Conservation (phyloP, 2,113 vertebrate species). For the Sus scrofa region DNA sequence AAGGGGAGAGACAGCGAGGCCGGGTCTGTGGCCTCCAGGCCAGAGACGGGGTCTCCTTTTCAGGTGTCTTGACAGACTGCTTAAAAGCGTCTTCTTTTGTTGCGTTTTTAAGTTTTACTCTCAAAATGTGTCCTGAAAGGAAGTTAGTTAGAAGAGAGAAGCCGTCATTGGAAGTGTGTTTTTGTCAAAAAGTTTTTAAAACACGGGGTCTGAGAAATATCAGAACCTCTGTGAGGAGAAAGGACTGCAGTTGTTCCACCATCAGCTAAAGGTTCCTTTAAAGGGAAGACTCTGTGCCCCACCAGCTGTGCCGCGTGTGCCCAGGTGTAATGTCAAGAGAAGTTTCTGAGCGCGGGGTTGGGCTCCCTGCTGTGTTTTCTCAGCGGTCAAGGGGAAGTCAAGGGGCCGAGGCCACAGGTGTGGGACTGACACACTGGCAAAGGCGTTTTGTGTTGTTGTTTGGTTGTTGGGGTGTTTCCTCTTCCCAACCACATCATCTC, state of each 20-base stretch:
- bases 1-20: rapidly evolving
- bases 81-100: slow-evolving; percentile 35
- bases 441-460: too few species aligned
- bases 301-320: rapidly evolving
- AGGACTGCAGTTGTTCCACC: not conserved
- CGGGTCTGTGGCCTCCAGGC: rapidly evolving
- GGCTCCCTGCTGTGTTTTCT: not conserved
- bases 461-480: not conserved
- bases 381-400: not conserved
- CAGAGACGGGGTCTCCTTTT: not conserved
- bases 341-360: not conserved
- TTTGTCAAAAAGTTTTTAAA: not conserved
- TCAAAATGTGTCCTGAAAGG: rapidly evolving
- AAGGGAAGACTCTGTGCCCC: rapidly evolving
- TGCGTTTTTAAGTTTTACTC: not conserved
- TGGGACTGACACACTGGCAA: too few species aligned
- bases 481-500: not conserved
- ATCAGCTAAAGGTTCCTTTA: not conserved
- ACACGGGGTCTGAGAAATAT: not conserved
- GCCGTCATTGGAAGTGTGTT: slow-evolving; percentile 18
- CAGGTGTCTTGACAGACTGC: not conserved
- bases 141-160: not conserved
- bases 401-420: not conserved
- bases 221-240: not conserved
- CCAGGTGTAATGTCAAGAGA: not conserved